These are phyloP conservation scores for Meriones psammophilus DNA, from an alignment of 2,797 vertebrate genomes.

Conservation along the genomic window DNA sequence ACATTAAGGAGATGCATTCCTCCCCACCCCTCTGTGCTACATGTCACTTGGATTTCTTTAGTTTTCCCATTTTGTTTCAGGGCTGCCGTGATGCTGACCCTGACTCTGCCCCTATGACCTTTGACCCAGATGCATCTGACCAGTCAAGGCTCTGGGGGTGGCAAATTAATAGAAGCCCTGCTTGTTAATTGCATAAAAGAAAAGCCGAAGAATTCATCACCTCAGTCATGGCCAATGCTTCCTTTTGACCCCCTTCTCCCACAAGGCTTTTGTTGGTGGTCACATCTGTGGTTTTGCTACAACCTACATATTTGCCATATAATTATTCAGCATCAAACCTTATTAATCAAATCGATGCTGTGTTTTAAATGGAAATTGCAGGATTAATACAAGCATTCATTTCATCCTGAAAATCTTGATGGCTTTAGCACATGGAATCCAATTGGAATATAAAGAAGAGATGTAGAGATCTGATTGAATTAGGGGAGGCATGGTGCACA, in stretches of 20 bases:
- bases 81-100: constrained; percentile 95
- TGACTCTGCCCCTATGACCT: constrained; percentile 95
- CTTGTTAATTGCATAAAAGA: constrained; percentile 99
- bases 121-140: constrained; percentile 99
- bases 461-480: constrained; percentile 98
- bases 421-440: constrained; percentile 98
- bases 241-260: constrained; percentile 97
- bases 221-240: constrained; percentile 99
- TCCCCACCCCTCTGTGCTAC: constrained; percentile 43
- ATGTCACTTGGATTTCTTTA: constrained; percentile 90
- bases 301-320: constrained; percentile 94
- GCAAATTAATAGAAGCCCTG: constrained; percentile 99
- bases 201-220: constrained; percentile 99
- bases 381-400: constrained; percentile 99
- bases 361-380: constrained; percentile 99
- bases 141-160: constrained; percentile 97
- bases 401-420: constrained; percentile 99
- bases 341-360: constrained; percentile 99
- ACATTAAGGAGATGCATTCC: constrained; percentile 86
- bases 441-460: constrained; percentile 98
- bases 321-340: constrained; percentile 99
- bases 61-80: constrained; percentile 90
- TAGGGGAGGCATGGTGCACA: constrained; percentile 94
- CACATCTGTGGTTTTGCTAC: constrained; percentile 98
- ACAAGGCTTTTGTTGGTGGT: constrained; percentile 95